A percentile compares a stretch with the other conserved stretches of the same genome.
phyloP scores from a whole-genome alignment of 2,113 vertebrate genomes.

The Myrmophylax atrothorax region DNA sequence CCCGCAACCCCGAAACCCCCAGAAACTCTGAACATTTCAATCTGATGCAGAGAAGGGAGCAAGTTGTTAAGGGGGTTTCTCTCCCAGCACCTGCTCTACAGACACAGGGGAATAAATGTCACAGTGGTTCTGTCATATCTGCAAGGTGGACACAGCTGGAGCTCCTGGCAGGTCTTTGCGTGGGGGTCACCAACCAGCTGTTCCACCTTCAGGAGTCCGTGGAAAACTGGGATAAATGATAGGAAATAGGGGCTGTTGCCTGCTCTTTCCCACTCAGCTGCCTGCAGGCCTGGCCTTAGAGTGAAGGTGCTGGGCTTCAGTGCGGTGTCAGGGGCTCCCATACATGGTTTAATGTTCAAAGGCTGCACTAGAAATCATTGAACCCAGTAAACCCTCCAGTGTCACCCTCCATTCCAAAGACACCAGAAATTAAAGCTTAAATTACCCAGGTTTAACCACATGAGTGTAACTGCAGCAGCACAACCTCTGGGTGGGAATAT shows the following conservation, averaged over 20 bases:
- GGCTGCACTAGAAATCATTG: not conserved
- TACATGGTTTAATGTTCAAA: not conserved
- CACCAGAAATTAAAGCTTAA: not conserved
- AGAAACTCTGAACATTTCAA: fast-evolving
- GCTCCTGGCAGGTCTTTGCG: not conserved
- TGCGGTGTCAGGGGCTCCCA: not conserved
- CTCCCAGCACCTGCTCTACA: not conserved
- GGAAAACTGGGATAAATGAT: fast-evolving
- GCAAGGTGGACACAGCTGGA: fast-evolving
- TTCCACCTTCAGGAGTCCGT: fast-evolving
- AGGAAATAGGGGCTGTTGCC: not conserved
- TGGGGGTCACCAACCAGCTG: not conserved
- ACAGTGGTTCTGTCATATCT: not conserved
- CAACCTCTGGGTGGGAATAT: not conserved
- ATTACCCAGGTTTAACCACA: not conserved
- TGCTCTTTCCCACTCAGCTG: not conserved
- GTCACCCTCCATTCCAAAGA: not conserved
- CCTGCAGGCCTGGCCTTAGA: not conserved
- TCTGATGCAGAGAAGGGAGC: fast-evolving
- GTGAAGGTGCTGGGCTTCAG: fast-evolving
- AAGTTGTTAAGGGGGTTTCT: not conserved
- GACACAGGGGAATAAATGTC: not conserved
- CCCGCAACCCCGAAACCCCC: not conserved
- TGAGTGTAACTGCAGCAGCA: fast-evolving
- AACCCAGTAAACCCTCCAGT: not conserved